Evolutionary conservation across 2,797 vertebrate species (phyloP), one percentile per base, ranked within the genome.

Genomic region (Oryzias dopingdopingensis): DNA sequence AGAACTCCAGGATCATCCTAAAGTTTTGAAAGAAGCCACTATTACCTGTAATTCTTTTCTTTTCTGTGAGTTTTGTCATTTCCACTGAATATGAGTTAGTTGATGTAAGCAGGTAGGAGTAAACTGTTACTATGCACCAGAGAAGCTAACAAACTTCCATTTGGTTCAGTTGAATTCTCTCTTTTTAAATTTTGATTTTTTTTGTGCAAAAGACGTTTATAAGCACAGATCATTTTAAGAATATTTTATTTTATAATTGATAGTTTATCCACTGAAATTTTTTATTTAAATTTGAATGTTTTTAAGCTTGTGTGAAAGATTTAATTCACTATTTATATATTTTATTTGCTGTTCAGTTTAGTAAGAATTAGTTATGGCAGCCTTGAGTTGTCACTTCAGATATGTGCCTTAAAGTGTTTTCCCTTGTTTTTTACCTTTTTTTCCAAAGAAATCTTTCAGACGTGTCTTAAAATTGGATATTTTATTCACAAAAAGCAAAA

Each of bases 321-420:
- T 69, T 2, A 40, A 14, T 23, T 65, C 58, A 62, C 7, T 69
- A 32, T 81, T 70, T 54, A 51, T 67, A 56, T 52, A 2, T 57
- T 52, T 49, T 3, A 48, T 48, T 51, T 58, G n/a, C 41, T 47
- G 55, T 2, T 42, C 53, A 52, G 37, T 56, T 54, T 45, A 5
- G 42, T 63, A 18, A 23, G 6, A 29, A 6, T 17, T 4, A 14
- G 42, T 67, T 24, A 16, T 1, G 24, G 42, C 44, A 53, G 42
- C 24, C 46, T 7, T 49, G 68, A 59, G 42, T 57, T 5, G 14
- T 6, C 4, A 59, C 55, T 41, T 49, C 58, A 47, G 18, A 68
- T 1, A 67, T 67, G 83, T 90, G 85, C 88, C 86, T 87, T 86
- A 77, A 46, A 13, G 18, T 13, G 10, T 13, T 14, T 4, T 20